phyloP scores from a whole-genome alignment of 2,797 vertebrate species.

The Rhinophrynus dorsalis region DNA sequence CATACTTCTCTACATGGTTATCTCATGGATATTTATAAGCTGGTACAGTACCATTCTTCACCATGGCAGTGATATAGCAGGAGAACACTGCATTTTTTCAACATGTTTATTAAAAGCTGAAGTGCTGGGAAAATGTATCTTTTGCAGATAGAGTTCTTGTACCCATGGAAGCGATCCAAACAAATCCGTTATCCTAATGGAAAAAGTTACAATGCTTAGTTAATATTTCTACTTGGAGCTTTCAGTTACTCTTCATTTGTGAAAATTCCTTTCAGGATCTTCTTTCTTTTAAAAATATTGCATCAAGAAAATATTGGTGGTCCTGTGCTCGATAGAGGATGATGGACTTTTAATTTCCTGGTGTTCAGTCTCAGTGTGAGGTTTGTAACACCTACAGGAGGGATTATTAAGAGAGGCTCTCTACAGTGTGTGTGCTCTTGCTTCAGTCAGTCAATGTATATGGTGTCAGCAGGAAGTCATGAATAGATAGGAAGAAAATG shows the following conservation, averaged over 20 bases:
- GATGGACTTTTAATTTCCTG: too few relatives aligned
- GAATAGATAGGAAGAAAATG: too few relatives aligned
- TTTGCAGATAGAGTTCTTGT: conserved; percentile 8
- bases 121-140: conserved; percentile 18
- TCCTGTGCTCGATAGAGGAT: too few relatives aligned
- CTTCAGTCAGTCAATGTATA: too few relatives aligned
- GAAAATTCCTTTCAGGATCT: not conserved
- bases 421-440: too few relatives aligned
- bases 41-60: not conserved
- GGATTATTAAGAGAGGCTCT: too few relatives aligned
- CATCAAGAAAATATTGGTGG: too few relatives aligned
- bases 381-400: too few relatives aligned
- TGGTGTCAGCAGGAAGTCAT: too few relatives aligned
- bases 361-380: too few relatives aligned
- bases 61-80: not conserved
- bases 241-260: not conserved
- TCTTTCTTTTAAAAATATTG: too few relatives aligned
- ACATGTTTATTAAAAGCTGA: conserved; percentile 12
- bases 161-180: conserved; percentile 20
- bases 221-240: conserved; percentile 31
- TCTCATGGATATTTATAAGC: conserved; percentile 21
- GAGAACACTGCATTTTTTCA: not conserved
- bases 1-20: not conserved
- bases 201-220: conserved; percentile 39
- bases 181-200: conserved; percentile 26